These are phyloP conservation scores for Bugulina stolonifera DNA, from an alignment of 2,888 invertebrate genomes.

Conservation along the genomic window DNA sequence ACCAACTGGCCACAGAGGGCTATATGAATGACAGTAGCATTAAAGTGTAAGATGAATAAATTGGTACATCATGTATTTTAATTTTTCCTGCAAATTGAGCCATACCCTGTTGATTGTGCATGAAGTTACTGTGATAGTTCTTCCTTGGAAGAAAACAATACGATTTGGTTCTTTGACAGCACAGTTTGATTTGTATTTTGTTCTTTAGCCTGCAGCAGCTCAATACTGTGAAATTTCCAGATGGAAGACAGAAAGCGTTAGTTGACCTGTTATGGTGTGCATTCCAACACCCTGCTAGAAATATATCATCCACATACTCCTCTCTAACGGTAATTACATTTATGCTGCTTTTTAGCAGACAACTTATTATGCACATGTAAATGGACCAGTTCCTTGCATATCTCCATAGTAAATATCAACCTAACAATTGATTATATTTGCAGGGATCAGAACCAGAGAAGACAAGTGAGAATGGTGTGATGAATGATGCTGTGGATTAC, in stretches of 20 bases:
- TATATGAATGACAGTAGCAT: slow-evolving; percentile 43
- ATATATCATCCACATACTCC: slow-evolving; percentile 44
- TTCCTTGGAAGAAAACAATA: too few species aligned
- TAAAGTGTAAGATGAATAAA: slow-evolving; percentile 7
- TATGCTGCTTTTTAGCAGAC: too few species aligned
- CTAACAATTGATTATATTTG: too few species aligned
- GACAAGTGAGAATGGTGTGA: slow-evolving; percentile 34
- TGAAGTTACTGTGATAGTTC: too few species aligned
- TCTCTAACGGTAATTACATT: slow-evolving; percentile 33
- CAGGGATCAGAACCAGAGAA: slow-evolving; percentile 45
- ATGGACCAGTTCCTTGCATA: too few species aligned
- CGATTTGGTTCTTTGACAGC: too few species aligned
- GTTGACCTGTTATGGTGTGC: slow-evolving; percentile 45
- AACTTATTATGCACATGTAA: too few species aligned
- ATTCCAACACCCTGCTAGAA: slow-evolving; percentile 48
- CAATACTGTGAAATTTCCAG: not conserved
- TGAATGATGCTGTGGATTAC: not conserved
- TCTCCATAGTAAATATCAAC: too few species aligned
- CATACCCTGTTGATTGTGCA: too few species aligned
- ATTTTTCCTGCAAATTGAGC: too few species aligned
- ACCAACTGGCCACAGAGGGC: slow-evolving; percentile 45
- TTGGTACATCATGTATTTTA: too few species aligned
- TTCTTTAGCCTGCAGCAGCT: slow-evolving; percentile 33
- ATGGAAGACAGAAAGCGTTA: slow-evolving; percentile 32
- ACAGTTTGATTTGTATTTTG: too few species aligned